These are phyloP conservation scores for Amphipoea lucens DNA, from an alignment of 2,888 invertebrate genomes.

Conservation along the genomic window DNA sequence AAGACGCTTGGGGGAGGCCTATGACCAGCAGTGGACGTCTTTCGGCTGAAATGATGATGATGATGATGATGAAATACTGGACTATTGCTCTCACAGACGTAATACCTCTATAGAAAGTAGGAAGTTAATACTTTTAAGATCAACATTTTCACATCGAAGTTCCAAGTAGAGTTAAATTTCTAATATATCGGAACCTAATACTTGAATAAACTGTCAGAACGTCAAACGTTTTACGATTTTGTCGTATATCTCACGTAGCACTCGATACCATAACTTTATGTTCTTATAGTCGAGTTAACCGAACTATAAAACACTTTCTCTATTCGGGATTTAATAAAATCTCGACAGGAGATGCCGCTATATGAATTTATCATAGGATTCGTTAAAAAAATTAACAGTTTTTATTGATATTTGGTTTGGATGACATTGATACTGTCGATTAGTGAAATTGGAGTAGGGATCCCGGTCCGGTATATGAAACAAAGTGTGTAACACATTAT, in stretches of 20 bases:
- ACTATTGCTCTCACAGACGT: neutral
- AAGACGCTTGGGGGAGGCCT: no score
- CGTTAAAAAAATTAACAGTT: constrained; percentile 12
- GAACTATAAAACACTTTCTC: constrained; percentile 50
- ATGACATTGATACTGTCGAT: constrained; percentile 18
- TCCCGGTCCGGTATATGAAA: no score
- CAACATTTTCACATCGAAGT: neutral
- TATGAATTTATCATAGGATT: constrained; percentile 33
- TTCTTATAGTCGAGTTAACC: constrained; percentile 26
- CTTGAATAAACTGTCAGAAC: constrained; percentile 30
- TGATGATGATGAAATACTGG: neutral
- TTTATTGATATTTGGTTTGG: neutral
- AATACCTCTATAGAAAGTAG: neutral
- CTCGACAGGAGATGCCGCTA: constrained; percentile 16
- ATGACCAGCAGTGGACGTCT: no score
- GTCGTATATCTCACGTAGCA: constrained; percentile 21
- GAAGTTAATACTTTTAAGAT: constrained; percentile 14
- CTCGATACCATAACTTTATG: constrained; percentile 49
- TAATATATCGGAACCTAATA: constrained; percentile 27
- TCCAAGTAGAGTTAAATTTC: constrained; percentile 18
- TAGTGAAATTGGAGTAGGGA: constrained; percentile 12
- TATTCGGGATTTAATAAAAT: constrained; percentile 25
- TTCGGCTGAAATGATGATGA: no score
- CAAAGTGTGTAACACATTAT: no score
- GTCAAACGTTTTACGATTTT: constrained; percentile 50